Evolutionary conservation across 2,888 invertebrate species (phyloP).

Genomic region (Tortrix viridana): DNA sequence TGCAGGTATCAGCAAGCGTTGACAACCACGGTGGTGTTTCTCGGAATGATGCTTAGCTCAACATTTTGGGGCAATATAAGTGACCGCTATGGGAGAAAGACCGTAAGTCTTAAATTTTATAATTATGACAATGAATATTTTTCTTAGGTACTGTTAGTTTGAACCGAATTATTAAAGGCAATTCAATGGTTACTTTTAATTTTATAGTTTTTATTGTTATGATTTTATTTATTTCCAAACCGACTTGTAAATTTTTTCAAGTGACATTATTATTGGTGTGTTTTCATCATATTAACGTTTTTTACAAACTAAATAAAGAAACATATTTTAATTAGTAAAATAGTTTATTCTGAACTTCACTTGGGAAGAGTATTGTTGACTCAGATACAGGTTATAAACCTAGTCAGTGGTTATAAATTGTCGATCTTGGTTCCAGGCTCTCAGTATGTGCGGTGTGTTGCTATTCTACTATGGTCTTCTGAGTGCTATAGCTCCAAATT

Average conservation of each 20-base stretch:
- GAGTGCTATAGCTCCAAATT: constrained; percentile 95
- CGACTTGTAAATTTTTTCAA: too few relatives aligned
- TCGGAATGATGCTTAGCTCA: constrained; percentile 98
- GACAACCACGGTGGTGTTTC: constrained; percentile 96
- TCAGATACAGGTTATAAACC: too few relatives aligned
- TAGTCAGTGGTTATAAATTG: background rate
- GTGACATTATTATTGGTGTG: too few relatives aligned
- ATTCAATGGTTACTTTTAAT: too few relatives aligned
- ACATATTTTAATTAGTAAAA: too few relatives aligned
- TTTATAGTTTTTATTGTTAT: too few relatives aligned
- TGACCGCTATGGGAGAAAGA: constrained; percentile 95
- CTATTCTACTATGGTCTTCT: constrained; percentile 95
- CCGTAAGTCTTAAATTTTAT: constrained; percentile 78
- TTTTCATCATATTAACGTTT: too few relatives aligned
- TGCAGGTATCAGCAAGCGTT: constrained; percentile 94
- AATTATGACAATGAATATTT: background rate
- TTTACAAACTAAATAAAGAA: too few relatives aligned
- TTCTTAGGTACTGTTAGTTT: background rate
- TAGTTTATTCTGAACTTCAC: too few relatives aligned
- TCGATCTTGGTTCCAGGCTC: constrained; percentile 84
- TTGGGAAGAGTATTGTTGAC: too few relatives aligned
- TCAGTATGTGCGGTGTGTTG: constrained; percentile 94
- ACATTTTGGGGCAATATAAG: constrained; percentile 98
- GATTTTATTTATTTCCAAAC: too few relatives aligned
- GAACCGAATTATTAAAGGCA: too few relatives aligned